Evolutionary conservation across 2,113 vertebrate species (phyloP), one percentile per base, ranked within the genome.

Genomic region (Mastomys coucha): DNA sequence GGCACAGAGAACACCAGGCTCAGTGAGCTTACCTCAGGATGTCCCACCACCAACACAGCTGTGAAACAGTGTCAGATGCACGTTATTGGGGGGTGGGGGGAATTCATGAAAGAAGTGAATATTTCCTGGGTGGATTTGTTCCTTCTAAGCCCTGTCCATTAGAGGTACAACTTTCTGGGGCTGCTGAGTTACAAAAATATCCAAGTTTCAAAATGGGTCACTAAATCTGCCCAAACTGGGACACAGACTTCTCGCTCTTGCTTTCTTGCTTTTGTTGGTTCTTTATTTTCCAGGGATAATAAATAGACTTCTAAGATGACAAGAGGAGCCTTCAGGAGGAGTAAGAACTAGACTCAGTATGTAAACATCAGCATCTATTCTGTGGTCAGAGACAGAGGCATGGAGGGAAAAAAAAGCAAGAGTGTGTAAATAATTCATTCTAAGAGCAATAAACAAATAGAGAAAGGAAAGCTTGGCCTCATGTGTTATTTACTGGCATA

Each of bases 371-470:
- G 60, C 70, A 63, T 97, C 89, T 95, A 87, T 77, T 87, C 60
- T 85, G 26, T 14, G 72, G 85, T 49, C 90, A 63, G 53, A 88
- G 80, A 91, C 93, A 67, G 14, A 93, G 77, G 53, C 78, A 36
- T 42, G 26, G 42, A 56, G 82, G 20, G 19, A 8, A 70, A 70
- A 36, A 70, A n/a, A 96, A 73, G 69, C 89, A 89, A 65, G 1
- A 20, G 31, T 53, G 8, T 75, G 60, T 49, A n/a, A 93, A 96
- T 82, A 93, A 96, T 94, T 95, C 93, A 96, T 93, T 96, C 58
- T n/a, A 63, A 94, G 75, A 95, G 89, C 96, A 93, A 96, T 53
- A 95, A 96, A 95, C 86, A 89, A 95, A 91, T 65, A 85, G 77
- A 85, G 81, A 90, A 93, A 39, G 73, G 24, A 78, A 94, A 75